phyloP scores from a whole-genome alignment of 2,797 vertebrate species.

The Pangasius sanitwongsei region DNA sequence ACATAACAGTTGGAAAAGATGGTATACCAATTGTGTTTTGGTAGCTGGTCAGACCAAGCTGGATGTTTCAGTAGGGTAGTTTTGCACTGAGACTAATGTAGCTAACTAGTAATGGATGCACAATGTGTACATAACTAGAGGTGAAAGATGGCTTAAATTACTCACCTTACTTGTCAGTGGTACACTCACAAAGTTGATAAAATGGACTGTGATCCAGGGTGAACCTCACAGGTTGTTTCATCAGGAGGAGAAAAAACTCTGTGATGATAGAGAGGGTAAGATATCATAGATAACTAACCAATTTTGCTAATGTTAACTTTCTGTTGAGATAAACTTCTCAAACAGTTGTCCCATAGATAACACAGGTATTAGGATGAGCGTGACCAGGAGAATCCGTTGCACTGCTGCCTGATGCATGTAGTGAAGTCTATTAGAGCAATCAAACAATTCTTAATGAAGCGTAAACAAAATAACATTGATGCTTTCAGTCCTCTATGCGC shows the following conservation, averaged over 20 bases:
- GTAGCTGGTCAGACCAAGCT: neutral
- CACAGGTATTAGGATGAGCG: neutral
- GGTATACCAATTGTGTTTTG: neutral
- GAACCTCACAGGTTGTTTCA: neutral
- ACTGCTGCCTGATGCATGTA: neutral
- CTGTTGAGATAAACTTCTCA: too few relatives aligned
- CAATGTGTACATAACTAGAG: neutral
- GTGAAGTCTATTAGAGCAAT: neutral
- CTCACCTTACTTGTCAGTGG: neutral
- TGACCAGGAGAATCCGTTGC: neutral
- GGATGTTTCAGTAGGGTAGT: neutral
- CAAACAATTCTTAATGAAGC: too few relatives aligned
- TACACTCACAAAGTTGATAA: neutral
- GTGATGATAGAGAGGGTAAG: neutral
- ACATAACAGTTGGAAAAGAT: too few relatives aligned
- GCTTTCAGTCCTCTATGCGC: too few relatives aligned
- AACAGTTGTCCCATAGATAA: too few relatives aligned
- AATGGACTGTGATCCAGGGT: neutral
- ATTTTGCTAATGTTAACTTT: too few relatives aligned
- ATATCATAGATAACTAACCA: neutral
- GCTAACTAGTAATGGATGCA: neutral
- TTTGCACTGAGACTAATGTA: neutral
- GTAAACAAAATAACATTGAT: too few relatives aligned
- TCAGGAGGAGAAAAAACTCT: neutral
- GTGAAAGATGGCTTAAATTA: too few relatives aligned